Evolutionary conservation across 1,140 invertebrate genomes (phyloP), one percentile per base, ranked within the genome.

Genomic region (Charaxes varanes): DNA sequence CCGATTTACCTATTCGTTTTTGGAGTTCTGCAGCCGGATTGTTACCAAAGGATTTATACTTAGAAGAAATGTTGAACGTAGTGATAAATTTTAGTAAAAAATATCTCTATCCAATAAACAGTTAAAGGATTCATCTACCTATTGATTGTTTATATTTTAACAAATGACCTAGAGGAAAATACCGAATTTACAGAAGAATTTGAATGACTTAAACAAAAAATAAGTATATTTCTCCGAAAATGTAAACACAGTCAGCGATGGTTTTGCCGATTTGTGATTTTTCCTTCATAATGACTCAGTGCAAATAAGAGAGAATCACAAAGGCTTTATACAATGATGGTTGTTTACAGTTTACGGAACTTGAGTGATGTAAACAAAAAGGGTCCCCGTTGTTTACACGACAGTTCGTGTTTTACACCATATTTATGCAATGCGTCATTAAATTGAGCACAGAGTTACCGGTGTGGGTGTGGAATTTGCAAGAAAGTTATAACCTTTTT

Each of bases 241-340:
- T 34, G 27, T 27, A 33, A 37, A 45, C 30, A 16, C 6, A 24
- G 17, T 17, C 34, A n/a, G 14, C 26, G 18, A 37, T 32, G 23
- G 26, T 42, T 63, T 55, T 58, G 42, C 56, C 48, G 53, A 66
- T 68, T 56, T 47, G 35, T 44, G 41, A 57, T 48, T 61, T 57
- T 62, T 56, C 53, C 61, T 64, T 61, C 46, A 49, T 41, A 41
- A 46, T 79, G 72, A 79, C 40, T 79, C 72, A 76, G 49, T 23
- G 35, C 53, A 71, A 71, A 73, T 48, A 73, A 36, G 43, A 22
- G 41, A 51, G 48, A 42, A 55, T 63, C 55, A 72, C 67, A 72
- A 74, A 76, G 67, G 55, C 55, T 70, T 62, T 63, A 66, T 56
- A 45, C 53, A 57, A 70, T 73, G 54, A 73, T 73, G 52, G 44